A percentile compares a stretch with the other conserved stretches of the same genome.
Evolutionary conservation across 2,113 vertebrate genomes (phyloP).

Genomic region (Monarcha castaneiventris): DNA sequence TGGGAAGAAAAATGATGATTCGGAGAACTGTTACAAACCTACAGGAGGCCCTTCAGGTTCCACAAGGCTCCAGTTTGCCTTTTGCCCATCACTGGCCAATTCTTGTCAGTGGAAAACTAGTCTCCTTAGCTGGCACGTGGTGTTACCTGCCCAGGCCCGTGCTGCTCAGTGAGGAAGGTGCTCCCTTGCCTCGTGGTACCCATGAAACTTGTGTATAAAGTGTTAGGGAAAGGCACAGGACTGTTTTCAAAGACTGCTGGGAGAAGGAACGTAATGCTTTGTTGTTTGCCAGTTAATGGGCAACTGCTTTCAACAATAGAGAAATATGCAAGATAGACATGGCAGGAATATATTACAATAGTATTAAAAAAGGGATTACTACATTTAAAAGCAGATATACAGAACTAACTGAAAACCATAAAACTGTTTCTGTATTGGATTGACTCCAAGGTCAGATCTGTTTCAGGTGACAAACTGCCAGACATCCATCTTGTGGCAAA

Average conservation of each 20-base stretch:
- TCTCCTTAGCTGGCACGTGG: not conserved
- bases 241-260: not conserved
- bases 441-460: not conserved
- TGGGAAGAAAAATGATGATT: not conserved
- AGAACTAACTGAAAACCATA: not conserved
- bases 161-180: not conserved
- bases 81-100: not conserved
- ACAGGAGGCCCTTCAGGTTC: not conserved
- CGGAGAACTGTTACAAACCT: not conserved
- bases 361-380: not conserved
- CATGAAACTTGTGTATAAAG: not conserved
- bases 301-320: not conserved
- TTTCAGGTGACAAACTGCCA: not conserved
- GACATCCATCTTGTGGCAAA: not conserved
- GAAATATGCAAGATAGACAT: not conserved
- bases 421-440: not conserved
- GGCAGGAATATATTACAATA: not conserved
- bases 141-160: not conserved
- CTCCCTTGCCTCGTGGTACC: not conserved
- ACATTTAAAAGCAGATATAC: not conserved
- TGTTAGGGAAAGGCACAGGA: not conserved
- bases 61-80: not conserved
- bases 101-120: not conserved
- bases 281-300: not conserved
- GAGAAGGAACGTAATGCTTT: not conserved